phyloP scores from a whole-genome alignment of 2,888 invertebrate genomes.

The Serrognathus titanus region DNA sequence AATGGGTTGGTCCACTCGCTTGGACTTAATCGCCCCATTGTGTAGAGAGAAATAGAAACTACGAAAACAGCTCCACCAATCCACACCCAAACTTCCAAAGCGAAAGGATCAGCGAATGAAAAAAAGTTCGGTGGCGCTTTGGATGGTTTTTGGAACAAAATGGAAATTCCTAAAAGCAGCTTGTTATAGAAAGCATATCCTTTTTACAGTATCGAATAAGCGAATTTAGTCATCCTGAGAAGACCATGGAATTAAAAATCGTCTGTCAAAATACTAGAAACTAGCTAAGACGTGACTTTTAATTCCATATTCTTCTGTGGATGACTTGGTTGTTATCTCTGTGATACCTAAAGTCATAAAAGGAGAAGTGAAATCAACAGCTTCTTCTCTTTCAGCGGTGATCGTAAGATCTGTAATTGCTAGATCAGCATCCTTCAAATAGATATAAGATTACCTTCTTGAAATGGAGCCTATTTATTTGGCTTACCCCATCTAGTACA shows the following conservation, averaged over 20 bases:
- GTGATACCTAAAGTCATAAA: constrained; percentile 68
- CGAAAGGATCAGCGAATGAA: constrained; percentile 74
- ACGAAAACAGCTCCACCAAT: constrained; percentile 63
- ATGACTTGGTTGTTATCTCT: too few relatives aligned
- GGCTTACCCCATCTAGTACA: constrained; percentile 46
- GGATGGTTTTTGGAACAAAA: constrained; percentile 63
- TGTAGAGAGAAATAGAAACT: constrained; percentile 61
- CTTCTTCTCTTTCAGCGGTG: constrained; percentile 81
- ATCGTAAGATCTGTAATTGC: constrained; percentile 90
- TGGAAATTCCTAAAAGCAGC: constrained; percentile 54
- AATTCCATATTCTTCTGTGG: too few relatives aligned
- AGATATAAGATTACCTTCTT: background rate
- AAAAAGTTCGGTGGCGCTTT: constrained; percentile 65
- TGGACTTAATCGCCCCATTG: constrained; percentile 59
- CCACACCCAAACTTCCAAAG: constrained; percentile 70
- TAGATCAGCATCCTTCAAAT: constrained; percentile 75
- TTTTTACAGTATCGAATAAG: background rate
- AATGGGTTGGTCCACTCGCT: constrained; percentile 66
- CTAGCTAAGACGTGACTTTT: too few relatives aligned
- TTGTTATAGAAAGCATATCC: background rate
- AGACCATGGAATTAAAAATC: too few relatives aligned
- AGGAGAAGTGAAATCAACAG: constrained; percentile 92
- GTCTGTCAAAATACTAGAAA: too few relatives aligned
- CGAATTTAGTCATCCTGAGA: background rate
- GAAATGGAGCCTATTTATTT: background rate